A percentile compares a stretch with the other conserved stretches of the same genome.
Conservation (phyloP, 2,888 invertebrate species). For the Drosophila quasianomalipes region DNA sequence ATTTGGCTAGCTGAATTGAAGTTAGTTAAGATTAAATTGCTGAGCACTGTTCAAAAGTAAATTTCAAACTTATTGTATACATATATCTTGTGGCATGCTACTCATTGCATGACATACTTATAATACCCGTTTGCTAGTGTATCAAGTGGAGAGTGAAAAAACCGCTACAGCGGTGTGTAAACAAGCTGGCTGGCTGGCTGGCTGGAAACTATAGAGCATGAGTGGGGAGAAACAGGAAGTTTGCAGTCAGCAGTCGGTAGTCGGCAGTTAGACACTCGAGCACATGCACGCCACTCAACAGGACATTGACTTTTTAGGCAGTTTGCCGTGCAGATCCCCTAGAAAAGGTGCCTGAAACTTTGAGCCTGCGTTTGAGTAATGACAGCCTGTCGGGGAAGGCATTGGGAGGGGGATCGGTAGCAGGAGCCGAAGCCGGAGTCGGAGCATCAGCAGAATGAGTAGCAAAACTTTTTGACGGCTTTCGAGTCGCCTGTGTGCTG, state of each 20-base stretch:
- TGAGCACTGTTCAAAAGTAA: background rate
- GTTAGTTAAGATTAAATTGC: background rate
- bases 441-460: slow-evolving; percentile 4
- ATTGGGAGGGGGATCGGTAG: background rate
- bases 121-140: slow-evolving; percentile 9
- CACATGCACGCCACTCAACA: slow-evolving; percentile 68
- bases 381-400: slow-evolving; percentile 30
- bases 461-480: slow-evolving; percentile 63
- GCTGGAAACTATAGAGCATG: slow-evolving; percentile 48
- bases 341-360: slow-evolving; percentile 55
- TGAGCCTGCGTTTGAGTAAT: slow-evolving; percentile 68
- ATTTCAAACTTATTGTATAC: background rate
- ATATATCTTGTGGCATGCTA: background rate
- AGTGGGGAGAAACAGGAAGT: slow-evolving; percentile 52
- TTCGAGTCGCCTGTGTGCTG: slow-evolving; percentile 23
- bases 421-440: too few species aligned
- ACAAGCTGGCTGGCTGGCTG: slow-evolving; percentile 47
- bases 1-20: background rate
- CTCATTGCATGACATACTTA: background rate
- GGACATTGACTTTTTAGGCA: slow-evolving; percentile 73
- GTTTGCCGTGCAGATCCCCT: slow-evolving; percentile 42
- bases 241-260: slow-evolving; percentile 51
- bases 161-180: slow-evolving; percentile 45
- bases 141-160: slow-evolving; percentile 16
- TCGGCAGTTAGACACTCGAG: slow-evolving; percentile 68